Evolutionary conservation across 2,888 invertebrate genomes (phyloP).

Genomic region (Lasioglossum marginatum): DNA sequence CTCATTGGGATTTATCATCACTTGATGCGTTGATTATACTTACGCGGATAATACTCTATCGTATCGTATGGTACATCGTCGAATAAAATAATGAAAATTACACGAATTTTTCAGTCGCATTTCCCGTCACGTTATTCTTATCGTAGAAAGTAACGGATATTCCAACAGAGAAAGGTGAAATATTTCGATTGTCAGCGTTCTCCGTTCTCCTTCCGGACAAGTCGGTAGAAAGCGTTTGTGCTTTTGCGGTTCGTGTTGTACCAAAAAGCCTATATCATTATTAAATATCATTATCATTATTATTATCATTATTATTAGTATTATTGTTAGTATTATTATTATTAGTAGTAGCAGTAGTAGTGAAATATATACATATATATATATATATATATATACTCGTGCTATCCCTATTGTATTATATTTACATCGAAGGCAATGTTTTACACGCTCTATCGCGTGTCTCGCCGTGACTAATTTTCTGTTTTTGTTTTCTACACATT

Average conservation of each 20-base stretch:
- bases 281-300: background rate
- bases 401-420: slow-evolving; percentile 9
- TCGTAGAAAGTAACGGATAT: background rate
- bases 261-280: slow-evolving; percentile 15
- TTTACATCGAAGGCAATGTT: slow-evolving; percentile 31
- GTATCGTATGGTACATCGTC: background rate
- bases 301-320: background rate
- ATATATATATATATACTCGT: background rate
- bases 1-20: background rate
- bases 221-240: slow-evolving; percentile 6
- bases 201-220: slow-evolving; percentile 42
- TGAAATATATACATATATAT: background rate
- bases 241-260: slow-evolving; percentile 18
- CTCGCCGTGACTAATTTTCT: background rate
- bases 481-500: background rate
- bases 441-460: slow-evolving; percentile 12
- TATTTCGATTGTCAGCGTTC: slow-evolving; percentile 21
- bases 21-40: background rate
- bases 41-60: background rate
- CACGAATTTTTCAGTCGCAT: background rate
- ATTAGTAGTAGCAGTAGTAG: background rate
- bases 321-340: background rate
- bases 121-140: background rate
- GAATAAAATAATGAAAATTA: background rate
- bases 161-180: background rate